Conservation (phyloP, 2,888 invertebrate species). For the Cheilosia soror region DNA sequence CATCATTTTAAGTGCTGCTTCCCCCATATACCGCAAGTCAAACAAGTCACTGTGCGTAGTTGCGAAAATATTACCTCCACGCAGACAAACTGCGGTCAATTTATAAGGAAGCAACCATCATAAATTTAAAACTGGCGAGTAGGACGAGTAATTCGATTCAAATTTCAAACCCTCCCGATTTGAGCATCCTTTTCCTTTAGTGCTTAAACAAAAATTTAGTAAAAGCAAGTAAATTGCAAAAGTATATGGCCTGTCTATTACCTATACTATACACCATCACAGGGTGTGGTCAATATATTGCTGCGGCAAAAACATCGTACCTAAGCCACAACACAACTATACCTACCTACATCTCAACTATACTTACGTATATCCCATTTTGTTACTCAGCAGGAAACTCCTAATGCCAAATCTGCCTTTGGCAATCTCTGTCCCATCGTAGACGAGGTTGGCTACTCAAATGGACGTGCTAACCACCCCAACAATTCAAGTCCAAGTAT, state of each 20-base stretch:
- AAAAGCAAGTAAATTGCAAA: constrained; percentile 48
- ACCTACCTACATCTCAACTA: constrained; percentile 35
- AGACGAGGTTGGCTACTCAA: constrained; percentile 57
- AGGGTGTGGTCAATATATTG: constrained; percentile 73
- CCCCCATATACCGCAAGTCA: not conserved
- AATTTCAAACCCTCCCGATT: not conserved
- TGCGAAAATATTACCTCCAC: not conserved
- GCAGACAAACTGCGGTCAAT: constrained; percentile 6
- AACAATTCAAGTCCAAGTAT: constrained; percentile 35
- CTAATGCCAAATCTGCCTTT: constrained; percentile 55
- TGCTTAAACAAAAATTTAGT: not conserved
- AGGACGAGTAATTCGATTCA: not conserved
- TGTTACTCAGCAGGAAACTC: constrained; percentile 31
- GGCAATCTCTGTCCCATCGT: constrained; percentile 48
- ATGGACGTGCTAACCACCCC: constrained; percentile 66
- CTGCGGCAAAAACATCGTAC: constrained; percentile 54
- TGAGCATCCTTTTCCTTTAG: not conserved
- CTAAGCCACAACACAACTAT: constrained; percentile 65
- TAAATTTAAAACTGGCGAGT: not conserved
- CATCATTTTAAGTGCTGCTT: constrained; percentile 17
- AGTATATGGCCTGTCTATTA: constrained; percentile 67
- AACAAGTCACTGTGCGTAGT: not conserved
- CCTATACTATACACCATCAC: constrained; percentile 49
- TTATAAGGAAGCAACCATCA: not conserved
- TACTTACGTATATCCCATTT: constrained; percentile 32